Conservation (phyloP, 2,797 vertebrate genomes). For the Prionace glauca region DNA sequence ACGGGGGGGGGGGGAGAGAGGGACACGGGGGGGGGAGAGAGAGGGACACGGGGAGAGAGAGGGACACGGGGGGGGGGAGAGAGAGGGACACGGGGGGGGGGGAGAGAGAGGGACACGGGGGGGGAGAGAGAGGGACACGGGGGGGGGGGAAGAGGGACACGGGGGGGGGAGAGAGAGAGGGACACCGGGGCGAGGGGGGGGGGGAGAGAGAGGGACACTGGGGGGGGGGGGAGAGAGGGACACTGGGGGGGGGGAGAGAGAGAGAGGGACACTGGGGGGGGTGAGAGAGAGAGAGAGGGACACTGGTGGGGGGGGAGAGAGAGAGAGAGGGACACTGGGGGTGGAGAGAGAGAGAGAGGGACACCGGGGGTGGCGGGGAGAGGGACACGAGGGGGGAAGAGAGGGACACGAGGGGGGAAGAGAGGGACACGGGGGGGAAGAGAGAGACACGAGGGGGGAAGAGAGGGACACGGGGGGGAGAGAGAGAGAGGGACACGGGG, state of each 20-base stretch:
- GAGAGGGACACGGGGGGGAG: too few relatives aligned
- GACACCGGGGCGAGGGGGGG: too few relatives aligned
- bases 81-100: background rate
- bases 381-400: background rate
- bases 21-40: background rate
- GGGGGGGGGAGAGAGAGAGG: background rate
- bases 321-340: background rate
- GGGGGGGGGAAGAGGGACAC: background rate
- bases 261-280: background rate
- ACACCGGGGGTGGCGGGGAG: background rate
- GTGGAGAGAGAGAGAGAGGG: background rate
- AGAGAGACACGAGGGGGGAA: rapidly evolving
- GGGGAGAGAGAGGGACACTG: background rate
- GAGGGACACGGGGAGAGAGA: background rate
- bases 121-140: background rate
- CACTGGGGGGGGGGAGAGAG: background rate
- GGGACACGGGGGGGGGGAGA: too few relatives aligned
- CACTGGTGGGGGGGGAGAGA: background rate
- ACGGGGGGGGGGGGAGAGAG: background rate
- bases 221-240: background rate
- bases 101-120: too few relatives aligned
- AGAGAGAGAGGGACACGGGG: too few relatives aligned
- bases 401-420: background rate
- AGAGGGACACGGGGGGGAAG: background rate
- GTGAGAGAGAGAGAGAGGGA: too few relatives aligned